These are phyloP conservation scores for Spatula versicolor DNA, from an alignment of 2,797 vertebrate genomes.

Conservation along the genomic window DNA sequence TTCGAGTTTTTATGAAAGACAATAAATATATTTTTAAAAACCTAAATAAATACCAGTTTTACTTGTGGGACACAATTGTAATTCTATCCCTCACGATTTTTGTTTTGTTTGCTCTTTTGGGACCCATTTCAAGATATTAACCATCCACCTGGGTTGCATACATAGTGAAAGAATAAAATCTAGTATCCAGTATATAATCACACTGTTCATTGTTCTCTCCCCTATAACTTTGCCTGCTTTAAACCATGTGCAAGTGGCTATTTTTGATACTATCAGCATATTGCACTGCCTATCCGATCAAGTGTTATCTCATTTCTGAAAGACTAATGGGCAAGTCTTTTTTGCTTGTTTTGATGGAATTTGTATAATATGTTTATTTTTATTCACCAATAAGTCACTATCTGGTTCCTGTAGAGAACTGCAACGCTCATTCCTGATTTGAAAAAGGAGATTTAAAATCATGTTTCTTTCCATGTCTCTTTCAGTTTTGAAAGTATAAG, in stretches of 20 bases:
- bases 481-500: background rate
- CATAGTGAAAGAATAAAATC: background rate
- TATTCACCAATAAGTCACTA: background rate
- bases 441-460: background rate
- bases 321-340: background rate
- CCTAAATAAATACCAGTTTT: background rate
- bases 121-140: slow-evolving; percentile 18
- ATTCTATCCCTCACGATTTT: background rate
- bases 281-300: background rate
- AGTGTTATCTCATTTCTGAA: background rate
- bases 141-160: background rate
- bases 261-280: background rate
- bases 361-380: background rate
- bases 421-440: background rate
- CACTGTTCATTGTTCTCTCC: background rate
- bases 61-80: background rate
- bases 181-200: background rate
- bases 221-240: background rate
- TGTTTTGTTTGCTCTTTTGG: slow-evolving; percentile 8
- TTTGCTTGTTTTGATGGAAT: background rate
- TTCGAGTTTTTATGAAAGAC: background rate
- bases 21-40: slow-evolving; percentile 41
- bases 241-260: background rate
- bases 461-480: background rate
- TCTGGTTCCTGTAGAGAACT: background rate